Base-by-base conservation (phyloP, 2,113 vertebrate genomes). In the Gorsachius goisagi region DNA sequence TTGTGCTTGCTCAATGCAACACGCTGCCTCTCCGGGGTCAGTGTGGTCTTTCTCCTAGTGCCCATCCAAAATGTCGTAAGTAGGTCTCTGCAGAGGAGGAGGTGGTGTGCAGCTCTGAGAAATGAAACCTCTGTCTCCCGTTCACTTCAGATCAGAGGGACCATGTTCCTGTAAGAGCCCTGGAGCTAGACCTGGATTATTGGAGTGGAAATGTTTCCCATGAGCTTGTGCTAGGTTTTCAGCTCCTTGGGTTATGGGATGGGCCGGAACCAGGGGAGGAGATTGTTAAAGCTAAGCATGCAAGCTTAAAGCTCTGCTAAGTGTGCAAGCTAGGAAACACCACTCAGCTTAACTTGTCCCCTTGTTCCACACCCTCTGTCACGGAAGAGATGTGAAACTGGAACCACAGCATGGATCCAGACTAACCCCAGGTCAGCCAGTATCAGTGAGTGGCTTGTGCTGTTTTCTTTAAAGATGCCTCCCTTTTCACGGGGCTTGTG, bases 381-480 rank as follows among this genome's bases (percentile, higher is more conserved):
- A 4, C 0, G 2, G 35, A 27, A 63, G 30, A 30, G 24, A 32
- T 0, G 0, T 60, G 49, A 22, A 52, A 27, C 44, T 49, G 52
- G 37, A 64, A 1, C 39, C 49, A 20, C 35, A 78, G 53, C 58
- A 9, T 0, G 0, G 60, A 23, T 28, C 39, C 44, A 41, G 80
- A 19, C 47, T 45, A 27, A 6, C 41, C 69, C 62, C 41, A 6
- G 85, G 18, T 0, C 8, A 1, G 55, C 1, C 1, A 1, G 32
- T 19, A 22, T 2, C 63, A 17, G 21, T 0, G 0, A 59, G 74
- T 4, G 27, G 23, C 68, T 84, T 28, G 24, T 53, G 76, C 72
- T 55, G 28, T 33, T 41, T 37, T 60, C 58, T 60, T 45, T 45
- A 24, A 35, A 12, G 53, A 20, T 62, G 28, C 15, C 23, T 76